These are phyloP conservation scores for Tetramorium alpestre DNA, from an alignment of 1,140 invertebrate species.

Conservation along the genomic window DNA sequence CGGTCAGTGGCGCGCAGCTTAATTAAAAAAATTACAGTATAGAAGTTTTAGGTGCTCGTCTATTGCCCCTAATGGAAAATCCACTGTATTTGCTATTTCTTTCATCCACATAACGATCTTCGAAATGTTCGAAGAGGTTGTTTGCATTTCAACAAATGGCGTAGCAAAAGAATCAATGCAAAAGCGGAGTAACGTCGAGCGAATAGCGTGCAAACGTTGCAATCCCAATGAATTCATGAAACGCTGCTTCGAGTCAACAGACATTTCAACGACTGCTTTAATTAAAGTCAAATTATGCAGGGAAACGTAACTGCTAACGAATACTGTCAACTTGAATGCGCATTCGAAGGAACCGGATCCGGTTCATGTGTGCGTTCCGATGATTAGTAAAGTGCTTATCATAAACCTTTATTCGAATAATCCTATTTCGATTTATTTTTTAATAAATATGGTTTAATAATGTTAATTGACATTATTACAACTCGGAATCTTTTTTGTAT, in stretches of 20 bases:
- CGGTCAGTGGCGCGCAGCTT: background rate
- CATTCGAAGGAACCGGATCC: conserved; percentile 11
- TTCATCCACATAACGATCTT: conserved; percentile 18
- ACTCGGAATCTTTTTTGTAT: background rate
- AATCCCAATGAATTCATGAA: conserved; percentile 36
- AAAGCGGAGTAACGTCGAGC: background rate
- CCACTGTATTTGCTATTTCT: background rate
- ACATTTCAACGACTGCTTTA: conserved; percentile 19
- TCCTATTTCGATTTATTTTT: conserved; percentile 3
- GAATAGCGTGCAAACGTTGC: conserved; percentile 40
- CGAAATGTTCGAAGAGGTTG: conserved; percentile 7
- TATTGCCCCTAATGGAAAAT: conserved; percentile 1
- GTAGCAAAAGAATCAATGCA: conserved; percentile 22
- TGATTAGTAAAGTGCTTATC: conserved; percentile 10
- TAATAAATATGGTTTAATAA: background rate
- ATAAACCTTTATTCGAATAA: background rate
- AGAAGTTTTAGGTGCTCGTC: background rate
- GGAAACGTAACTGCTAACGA: conserved; percentile 21
- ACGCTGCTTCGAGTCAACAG: conserved; percentile 16
- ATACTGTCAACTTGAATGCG: conserved; percentile 3
- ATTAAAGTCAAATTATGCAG: conserved; percentile 44
- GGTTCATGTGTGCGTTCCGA: background rate
- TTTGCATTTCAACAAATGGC: conserved; percentile 40
- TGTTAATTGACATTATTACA: background rate
- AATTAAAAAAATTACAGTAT: background rate